These are phyloP conservation scores for Athene cunicularia DNA, from an alignment of 2,113 vertebrate genomes.

Conservation along the genomic window DNA sequence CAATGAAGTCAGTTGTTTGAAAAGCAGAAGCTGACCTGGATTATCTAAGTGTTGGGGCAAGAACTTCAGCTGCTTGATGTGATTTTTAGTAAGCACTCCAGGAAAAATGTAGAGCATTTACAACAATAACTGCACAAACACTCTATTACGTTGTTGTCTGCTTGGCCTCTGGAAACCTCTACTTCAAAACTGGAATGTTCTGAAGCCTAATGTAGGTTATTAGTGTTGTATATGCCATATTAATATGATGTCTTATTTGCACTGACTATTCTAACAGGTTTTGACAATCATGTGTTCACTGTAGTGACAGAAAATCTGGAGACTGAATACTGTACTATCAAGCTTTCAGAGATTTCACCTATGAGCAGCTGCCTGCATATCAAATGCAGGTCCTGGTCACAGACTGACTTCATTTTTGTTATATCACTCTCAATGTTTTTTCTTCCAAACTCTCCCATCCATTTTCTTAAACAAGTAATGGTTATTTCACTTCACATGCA, in stretches of 20 bases:
- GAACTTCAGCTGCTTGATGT: not conserved
- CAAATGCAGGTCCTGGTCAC: not conserved
- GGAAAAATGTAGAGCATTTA: not conserved
- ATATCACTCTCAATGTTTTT: not conserved
- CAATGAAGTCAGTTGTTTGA: slow-evolving; percentile 8
- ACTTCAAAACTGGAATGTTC: not conserved
- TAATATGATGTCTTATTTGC: not conserved
- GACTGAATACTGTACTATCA: not conserved
- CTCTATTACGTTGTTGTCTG: not conserved
- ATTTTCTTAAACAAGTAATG: not conserved
- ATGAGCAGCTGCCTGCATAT: not conserved
- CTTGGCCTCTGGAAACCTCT: not conserved
- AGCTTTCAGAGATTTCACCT: not conserved
- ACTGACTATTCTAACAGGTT: not conserved
- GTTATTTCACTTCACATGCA: not conserved
- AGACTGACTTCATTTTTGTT: not conserved
- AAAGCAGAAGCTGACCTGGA: slow-evolving; percentile 30
- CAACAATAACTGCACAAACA: not conserved
- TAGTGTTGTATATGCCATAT: no score
- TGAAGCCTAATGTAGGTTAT: not conserved
- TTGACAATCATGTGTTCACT: not conserved
- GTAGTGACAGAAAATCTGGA: not conserved
- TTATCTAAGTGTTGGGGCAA: not conserved
- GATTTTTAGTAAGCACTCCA: not conserved
- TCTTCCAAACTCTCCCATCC: not conserved